Conservation (phyloP, 2,888 invertebrate species). For the Erebia epiphron region DNA sequence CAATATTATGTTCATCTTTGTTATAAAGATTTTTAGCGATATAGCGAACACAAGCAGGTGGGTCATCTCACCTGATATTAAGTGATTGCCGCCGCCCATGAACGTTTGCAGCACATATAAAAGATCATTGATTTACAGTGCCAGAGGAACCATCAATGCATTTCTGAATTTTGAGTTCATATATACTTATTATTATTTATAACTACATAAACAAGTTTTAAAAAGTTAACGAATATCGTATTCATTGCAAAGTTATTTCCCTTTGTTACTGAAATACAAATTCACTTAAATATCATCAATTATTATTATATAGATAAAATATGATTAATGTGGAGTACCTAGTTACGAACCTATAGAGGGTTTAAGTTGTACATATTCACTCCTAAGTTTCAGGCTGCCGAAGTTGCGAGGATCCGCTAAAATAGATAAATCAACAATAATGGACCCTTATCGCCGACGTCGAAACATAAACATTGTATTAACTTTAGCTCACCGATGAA, state of each 20-base stretch:
- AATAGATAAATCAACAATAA: constrained; percentile 17
- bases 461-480: constrained; percentile 15
- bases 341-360: not conserved
- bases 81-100: no score
- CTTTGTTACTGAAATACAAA: no score
- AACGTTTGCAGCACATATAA: no score
- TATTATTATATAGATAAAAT: not conserved
- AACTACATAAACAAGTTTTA: not conserved
- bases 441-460: constrained; percentile 10
- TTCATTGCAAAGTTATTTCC: not conserved
- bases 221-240: not conserved
- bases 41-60: no score
- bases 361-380: not conserved
- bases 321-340: not conserved
- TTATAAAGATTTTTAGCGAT: no score
- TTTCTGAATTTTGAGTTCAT: no score
- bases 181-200: not conserved
- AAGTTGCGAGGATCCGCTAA: not conserved
- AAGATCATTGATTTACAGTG: no score
- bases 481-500: constrained; percentile 5
- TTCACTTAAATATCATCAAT: not conserved
- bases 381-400: not conserved
- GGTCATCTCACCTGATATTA: no score
- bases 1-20: no score
- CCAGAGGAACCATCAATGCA: no score